A percentile compares a stretch with the other conserved stretches of the same genome.
phyloP scores from a whole-genome alignment of 2,888 invertebrate species.

The Antheraea assamensis region DNA sequence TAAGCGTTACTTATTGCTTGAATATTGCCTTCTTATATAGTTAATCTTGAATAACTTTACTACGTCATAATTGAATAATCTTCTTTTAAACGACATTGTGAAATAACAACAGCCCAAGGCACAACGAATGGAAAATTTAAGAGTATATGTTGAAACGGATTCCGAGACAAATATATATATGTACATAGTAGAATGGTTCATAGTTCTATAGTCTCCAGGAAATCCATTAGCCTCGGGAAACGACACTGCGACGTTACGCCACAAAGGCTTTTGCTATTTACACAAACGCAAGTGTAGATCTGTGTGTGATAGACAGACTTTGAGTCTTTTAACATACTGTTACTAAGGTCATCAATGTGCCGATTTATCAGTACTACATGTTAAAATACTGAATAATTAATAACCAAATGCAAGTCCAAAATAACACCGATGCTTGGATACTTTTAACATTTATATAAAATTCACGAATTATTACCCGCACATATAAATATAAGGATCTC shows the following conservation, averaged over 20 bases:
- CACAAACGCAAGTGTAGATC: not conserved
- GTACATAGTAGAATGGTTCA: not conserved
- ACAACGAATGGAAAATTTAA: not conserved
- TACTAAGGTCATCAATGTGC: too few species aligned
- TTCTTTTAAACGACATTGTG: not conserved
- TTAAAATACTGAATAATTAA: too few species aligned
- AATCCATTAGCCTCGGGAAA: slow-evolving; percentile 8
- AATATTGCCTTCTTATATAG: not conserved
- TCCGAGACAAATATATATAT: not conserved
- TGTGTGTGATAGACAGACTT: too few species aligned
- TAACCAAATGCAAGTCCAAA: too few species aligned
- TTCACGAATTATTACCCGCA: too few species aligned
- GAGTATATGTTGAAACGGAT: not conserved
- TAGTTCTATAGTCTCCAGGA: not conserved
- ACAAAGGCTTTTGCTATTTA: slow-evolving; percentile 5
- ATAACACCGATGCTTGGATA: too few species aligned
- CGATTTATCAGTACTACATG: too few species aligned
- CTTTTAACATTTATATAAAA: too few species aligned
- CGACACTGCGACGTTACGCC: not conserved
- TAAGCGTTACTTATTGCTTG: not conserved
- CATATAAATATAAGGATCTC: too few species aligned
- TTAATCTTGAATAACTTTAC: not conserved
- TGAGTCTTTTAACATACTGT: too few species aligned
- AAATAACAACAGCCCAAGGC: not conserved
- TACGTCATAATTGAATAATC: not conserved